Conservation (phyloP, 2,113 vertebrate genomes). For the Phalacrocorax pelagicus region DNA sequence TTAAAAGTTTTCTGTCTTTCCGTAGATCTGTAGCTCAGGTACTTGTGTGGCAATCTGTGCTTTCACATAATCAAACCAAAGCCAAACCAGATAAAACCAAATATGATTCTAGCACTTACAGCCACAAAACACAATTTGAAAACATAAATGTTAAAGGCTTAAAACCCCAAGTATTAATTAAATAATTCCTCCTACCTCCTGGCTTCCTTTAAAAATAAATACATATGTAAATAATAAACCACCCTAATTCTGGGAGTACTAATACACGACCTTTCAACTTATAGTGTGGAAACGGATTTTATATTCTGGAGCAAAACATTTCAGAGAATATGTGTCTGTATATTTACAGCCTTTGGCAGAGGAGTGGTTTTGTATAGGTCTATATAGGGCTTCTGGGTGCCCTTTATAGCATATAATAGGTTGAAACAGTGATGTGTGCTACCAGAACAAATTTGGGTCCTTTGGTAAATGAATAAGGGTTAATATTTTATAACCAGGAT, state of each 20-base stretch:
- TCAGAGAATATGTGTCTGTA: background rate
- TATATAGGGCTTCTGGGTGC: background rate
- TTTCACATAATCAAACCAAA: background rate
- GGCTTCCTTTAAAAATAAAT: background rate
- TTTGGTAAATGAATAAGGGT: background rate
- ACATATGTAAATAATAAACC: background rate
- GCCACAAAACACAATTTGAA: background rate
- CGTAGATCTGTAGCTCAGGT: background rate
- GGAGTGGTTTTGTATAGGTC: background rate
- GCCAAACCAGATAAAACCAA: background rate
- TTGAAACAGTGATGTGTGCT: background rate
- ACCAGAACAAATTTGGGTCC: background rate
- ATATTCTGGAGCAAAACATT: background rate
- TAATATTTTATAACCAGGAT: background rate
- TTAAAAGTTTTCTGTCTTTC: background rate
- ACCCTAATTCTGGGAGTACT: background rate
- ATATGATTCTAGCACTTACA: background rate
- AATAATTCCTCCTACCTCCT: background rate
- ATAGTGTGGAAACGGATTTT: background rate
- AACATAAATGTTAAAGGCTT: background rate
- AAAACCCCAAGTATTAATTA: background rate
- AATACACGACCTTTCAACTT: background rate
- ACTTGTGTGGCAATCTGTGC: fast-evolving
- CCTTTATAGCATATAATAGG: background rate
- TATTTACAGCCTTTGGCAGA: background rate